Conservation (phyloP, 2,797 vertebrate genomes). For the Nasua narica region DNA sequence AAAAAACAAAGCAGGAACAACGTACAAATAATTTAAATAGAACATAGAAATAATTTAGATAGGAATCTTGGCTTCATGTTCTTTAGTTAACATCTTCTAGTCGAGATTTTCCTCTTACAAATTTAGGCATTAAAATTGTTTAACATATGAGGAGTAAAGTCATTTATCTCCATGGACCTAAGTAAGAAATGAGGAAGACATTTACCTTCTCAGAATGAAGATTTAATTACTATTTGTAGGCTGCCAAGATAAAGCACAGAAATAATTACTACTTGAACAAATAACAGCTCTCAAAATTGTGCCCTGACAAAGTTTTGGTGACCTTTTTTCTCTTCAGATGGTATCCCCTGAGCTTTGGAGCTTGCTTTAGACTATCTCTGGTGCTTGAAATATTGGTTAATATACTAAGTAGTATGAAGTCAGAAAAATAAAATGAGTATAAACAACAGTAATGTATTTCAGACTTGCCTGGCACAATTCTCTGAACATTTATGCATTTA, state of each 20-base stretch:
- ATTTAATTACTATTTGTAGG: slow-evolving; percentile 32
- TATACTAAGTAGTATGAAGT: neutral
- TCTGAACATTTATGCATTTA: neutral
- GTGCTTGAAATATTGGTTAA: neutral
- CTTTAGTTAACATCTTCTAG: neutral
- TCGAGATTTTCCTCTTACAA: neutral
- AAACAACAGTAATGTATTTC: slow-evolving; percentile 9
- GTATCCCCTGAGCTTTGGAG: neutral
- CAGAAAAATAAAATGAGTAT: neutral
- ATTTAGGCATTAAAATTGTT: slow-evolving; percentile 37
- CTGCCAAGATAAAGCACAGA: neutral
- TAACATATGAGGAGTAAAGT: neutral
- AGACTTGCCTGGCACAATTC: neutral
- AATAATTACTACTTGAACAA: slow-evolving; percentile 27
- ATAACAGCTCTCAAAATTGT: neutral
- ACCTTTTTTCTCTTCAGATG: neutral
- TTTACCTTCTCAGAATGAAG: neutral
- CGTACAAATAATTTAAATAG: neutral
- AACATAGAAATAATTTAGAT: neutral
- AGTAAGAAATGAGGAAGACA: slow-evolving; percentile 19
- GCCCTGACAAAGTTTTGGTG: neutral
- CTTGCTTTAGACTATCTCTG: neutral
- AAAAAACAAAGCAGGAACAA: neutral
- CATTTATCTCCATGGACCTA: neutral
- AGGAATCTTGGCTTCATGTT: neutral